A percentile compares a stretch with the other conserved stretches of the same genome.
Evolutionary conservation across 1,140 invertebrate species (phyloP).

Genomic region (Schmidtea mediterranea): DNA sequence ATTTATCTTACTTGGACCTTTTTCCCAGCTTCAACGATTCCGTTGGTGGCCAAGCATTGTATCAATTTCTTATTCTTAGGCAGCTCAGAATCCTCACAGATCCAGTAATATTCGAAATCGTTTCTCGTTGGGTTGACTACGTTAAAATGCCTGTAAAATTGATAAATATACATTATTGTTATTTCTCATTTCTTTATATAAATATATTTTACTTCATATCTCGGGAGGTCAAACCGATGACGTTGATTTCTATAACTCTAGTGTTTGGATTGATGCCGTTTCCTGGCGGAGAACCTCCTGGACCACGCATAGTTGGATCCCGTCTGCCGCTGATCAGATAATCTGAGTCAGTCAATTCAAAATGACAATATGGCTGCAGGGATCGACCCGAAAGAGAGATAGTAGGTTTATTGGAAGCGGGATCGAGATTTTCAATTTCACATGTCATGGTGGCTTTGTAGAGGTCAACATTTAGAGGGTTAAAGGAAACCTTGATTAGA

Average conservation of each 20-base stretch:
- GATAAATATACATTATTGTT: not conserved
- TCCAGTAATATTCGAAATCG: slow-evolving; percentile 21
- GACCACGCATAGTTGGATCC: slow-evolving; percentile 20
- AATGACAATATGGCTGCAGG: slow-evolving; percentile 26
- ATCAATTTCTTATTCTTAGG: slow-evolving; percentile 16
- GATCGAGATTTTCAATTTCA: slow-evolving; percentile 18
- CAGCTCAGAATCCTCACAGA: slow-evolving; percentile 19
- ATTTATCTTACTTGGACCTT: slow-evolving; percentile 20
- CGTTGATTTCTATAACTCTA: slow-evolving; percentile 22
- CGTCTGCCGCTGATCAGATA: slow-evolving; percentile 20
- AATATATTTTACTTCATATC: not conserved
- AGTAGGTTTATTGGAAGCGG: slow-evolving; percentile 14
- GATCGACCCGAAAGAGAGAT: slow-evolving; percentile 19
- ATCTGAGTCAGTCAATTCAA: slow-evolving; percentile 26
- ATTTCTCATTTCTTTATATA: not conserved
- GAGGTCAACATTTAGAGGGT: not conserved
- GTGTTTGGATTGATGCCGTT: slow-evolving; percentile 23
- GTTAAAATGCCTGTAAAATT: slow-evolving; percentile 14
- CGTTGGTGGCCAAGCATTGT: slow-evolving; percentile 15
- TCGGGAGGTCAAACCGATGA: slow-evolving; percentile 16
- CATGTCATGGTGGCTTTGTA: not conserved
- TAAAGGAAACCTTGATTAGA: too few relatives aligned
- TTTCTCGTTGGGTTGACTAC: slow-evolving; percentile 24
- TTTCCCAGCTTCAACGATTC: slow-evolving; percentile 19
- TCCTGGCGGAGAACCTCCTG: slow-evolving; percentile 18